Conservation (phyloP, 2,797 vertebrate species). For the Acanthurus lineatus region DNA sequence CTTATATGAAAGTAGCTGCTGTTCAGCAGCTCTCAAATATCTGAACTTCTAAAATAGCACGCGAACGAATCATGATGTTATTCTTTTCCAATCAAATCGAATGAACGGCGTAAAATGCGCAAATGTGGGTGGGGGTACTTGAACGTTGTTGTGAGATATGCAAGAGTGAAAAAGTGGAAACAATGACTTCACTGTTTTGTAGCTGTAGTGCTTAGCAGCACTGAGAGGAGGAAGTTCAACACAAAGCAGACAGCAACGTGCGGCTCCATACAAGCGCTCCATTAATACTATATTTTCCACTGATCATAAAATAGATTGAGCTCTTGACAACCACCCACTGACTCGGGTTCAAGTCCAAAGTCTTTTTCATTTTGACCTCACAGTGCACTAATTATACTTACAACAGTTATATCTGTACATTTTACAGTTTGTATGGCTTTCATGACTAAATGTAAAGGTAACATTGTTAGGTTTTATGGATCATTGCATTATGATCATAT, state of each 20-base stretch:
- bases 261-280: not conserved
- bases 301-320: not conserved
- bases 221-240: conserved; percentile 3
- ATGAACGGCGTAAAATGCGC: not conserved
- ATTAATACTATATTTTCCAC: not conserved
- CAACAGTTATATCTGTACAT: not conserved
- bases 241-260: conserved; percentile 4
- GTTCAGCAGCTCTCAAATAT: not conserved
- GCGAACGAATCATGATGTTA: not conserved
- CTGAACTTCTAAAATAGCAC: not conserved
- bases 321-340: not conserved
- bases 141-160: not conserved
- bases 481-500: not conserved
- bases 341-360: not conserved
- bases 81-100: not conserved
- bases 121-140: not conserved
- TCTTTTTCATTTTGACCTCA: not conserved
- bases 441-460: not conserved
- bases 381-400: not conserved
- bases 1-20: not conserved
- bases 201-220: not conserved
- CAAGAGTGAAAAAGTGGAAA: conserved; percentile 17
- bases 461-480: not conserved
- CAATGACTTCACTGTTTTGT: conserved; percentile 8
- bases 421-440: not conserved